A percentile compares a stretch with the other conserved stretches of the same genome.
Evolutionary conservation across 2,888 invertebrate genomes (phyloP).

Genomic region (Andrena flavipes): DNA sequence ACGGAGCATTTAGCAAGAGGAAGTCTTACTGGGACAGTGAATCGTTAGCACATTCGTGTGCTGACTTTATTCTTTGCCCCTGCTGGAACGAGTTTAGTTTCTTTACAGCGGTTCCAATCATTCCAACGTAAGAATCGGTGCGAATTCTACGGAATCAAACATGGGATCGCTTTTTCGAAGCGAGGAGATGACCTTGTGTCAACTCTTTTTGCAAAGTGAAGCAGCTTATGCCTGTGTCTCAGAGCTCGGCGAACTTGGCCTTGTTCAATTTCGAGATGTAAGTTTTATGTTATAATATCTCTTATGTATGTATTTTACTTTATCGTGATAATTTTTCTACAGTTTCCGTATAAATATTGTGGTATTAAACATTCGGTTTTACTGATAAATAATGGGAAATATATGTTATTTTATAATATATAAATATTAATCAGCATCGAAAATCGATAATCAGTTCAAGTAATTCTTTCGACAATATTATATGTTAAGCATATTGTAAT

Average conservation of each 20-base stretch:
- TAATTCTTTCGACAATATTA: too few relatives aligned
- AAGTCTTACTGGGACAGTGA: constrained; percentile 4
- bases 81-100: constrained; percentile 1
- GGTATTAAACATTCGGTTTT: neutral
- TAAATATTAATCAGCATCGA: too few relatives aligned
- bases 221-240: constrained; percentile 99
- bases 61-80: neutral
- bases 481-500: too few relatives aligned
- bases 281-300: constrained; percentile 81
- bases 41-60: neutral
- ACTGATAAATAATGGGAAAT: neutral
- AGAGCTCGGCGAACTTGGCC: constrained; percentile 97
- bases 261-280: constrained; percentile 98
- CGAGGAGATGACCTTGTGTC: constrained; percentile 99
- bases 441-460: too few relatives aligned
- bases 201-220: constrained; percentile 99
- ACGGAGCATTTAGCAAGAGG: constrained; percentile 11
- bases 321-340: neutral
- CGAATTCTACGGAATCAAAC: constrained; percentile 67
- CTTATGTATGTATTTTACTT: neutral
- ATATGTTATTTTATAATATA: neutral
- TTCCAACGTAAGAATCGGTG: constrained; percentile 3
- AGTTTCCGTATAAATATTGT: neutral
- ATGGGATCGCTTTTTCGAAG: constrained; percentile 98
- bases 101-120: neutral